These are phyloP conservation scores for Apocrypta bakeri DNA, from an alignment of 1,140 invertebrate genomes.

Conservation along the genomic window DNA sequence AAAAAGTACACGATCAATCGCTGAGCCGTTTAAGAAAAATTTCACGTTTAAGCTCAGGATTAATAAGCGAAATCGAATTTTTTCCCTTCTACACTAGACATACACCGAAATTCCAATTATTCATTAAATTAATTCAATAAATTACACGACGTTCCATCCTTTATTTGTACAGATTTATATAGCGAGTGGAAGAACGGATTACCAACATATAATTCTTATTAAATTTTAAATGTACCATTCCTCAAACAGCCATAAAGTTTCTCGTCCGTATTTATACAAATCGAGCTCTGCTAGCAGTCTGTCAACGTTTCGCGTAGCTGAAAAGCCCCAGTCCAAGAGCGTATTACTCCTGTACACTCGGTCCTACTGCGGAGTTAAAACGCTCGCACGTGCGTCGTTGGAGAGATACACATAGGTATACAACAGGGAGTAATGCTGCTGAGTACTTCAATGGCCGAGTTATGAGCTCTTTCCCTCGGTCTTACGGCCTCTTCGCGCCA, in stretches of 20 bases:
- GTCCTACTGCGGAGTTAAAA: neutral
- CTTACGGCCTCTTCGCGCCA: neutral
- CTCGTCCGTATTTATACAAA: no score
- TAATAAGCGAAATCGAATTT: neutral
- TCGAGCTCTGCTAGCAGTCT: no score
- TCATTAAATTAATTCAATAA: no score
- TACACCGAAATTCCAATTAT: no score
- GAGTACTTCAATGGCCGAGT: neutral
- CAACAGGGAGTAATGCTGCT: neutral
- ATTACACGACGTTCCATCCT: no score
- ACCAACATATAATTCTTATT: no score
- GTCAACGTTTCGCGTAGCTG: no score
- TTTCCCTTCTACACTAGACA: neutral
- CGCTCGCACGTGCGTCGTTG: neutral
- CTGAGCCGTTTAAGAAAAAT: conserved; percentile 23
- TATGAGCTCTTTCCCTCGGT: neutral
- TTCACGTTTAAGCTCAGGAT: conserved; percentile 9
- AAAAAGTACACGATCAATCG: conserved; percentile 36
- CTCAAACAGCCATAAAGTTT: neutral
- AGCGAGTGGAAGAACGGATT: no score
- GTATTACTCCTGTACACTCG: no score
- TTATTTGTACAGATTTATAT: no score
- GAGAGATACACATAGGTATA: neutral
- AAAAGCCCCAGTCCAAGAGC: neutral
- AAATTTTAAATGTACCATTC: neutral